These are phyloP conservation scores for Hozukius guyotensis DNA, from an alignment of 2,797 vertebrate species.

Conservation along the genomic window DNA sequence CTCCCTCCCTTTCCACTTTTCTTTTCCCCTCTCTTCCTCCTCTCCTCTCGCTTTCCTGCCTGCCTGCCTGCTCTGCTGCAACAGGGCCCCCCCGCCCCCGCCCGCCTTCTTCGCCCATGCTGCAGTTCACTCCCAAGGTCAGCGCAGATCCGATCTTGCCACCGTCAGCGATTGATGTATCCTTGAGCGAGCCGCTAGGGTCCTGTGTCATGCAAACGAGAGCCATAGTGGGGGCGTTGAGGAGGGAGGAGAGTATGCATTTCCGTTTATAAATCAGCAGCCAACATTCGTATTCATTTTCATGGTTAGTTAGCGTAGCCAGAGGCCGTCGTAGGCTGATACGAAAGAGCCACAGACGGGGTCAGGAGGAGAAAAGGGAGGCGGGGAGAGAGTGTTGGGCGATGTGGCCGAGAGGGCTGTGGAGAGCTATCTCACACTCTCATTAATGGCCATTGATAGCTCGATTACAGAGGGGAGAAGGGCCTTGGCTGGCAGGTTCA, in stretches of 20 bases:
- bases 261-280: conserved; percentile 42
- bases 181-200: conserved; percentile 64
- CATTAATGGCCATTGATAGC: conserved; percentile 75
- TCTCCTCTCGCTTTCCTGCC: conserved; percentile 23
- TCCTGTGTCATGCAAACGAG: conserved; percentile 66
- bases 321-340: conserved; percentile 25
- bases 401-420: conserved; percentile 42
- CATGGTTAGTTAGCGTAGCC: conserved; percentile 30
- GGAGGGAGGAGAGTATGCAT: not conserved
- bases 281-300: conserved; percentile 47
- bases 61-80: conserved; percentile 29
- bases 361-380: conserved; percentile 34
- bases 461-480: conserved; percentile 55
- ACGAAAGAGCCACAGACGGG: conserved; percentile 19
- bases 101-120: conserved; percentile 39
- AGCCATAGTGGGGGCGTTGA: not conserved
- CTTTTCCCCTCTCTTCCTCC: conserved; percentile 17
- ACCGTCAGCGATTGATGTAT: conserved; percentile 82
- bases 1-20: conserved; percentile 31
- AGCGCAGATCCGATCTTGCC: conserved; percentile 84
- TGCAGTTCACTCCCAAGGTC: conserved; percentile 86
- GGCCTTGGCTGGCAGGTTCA: conserved; percentile 44
- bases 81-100: conserved; percentile 26
- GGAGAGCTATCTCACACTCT: conserved; percentile 57
- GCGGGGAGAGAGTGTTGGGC: conserved; percentile 7